Evolutionary conservation across 1,140 invertebrate genomes (phyloP).

Genomic region (Lycorma delicatula): DNA sequence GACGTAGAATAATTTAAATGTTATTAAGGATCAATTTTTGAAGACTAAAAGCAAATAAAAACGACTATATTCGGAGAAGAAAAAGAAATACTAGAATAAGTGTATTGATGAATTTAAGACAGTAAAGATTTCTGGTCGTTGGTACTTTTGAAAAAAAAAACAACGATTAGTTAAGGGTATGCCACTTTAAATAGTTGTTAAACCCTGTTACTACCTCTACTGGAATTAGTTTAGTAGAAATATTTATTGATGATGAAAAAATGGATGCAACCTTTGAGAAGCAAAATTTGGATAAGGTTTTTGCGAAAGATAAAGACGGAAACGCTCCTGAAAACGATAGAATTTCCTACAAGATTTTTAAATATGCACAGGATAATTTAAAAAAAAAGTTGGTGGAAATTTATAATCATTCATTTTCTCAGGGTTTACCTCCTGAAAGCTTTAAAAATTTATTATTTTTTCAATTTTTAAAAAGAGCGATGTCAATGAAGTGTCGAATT

Average conservation of each 20-base stretch:
- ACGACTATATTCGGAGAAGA: neutral
- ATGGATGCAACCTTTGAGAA: neutral
- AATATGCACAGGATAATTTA: conserved; percentile 7
- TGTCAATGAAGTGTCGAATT: conserved; percentile 23
- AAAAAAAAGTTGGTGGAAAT: neutral
- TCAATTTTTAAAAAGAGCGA: conserved; percentile 24
- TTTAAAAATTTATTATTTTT: conserved; percentile 5
- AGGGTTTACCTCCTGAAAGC: neutral
- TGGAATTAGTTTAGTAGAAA: neutral
- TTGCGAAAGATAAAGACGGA: neutral
- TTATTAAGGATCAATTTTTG: neutral
- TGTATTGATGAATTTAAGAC: conserved; percentile 1
- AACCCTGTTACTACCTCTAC: neutral
- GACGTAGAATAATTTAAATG: neutral
- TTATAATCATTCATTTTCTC: neutral
- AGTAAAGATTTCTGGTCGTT: conserved; percentile 7
- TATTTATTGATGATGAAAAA: neutral
- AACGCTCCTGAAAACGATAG: conserved; percentile 4
- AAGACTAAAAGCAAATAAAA: neutral
- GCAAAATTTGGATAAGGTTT: neutral
- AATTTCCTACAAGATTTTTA: conserved; percentile 10
- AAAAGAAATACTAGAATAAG: conserved; percentile 10
- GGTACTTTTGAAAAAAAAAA: neutral
- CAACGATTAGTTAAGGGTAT: neutral
- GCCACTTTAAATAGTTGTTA: neutral